These are phyloP conservation scores for Crocidura indochinensis DNA, from an alignment of 2,797 vertebrate species.

Conservation along the genomic window DNA sequence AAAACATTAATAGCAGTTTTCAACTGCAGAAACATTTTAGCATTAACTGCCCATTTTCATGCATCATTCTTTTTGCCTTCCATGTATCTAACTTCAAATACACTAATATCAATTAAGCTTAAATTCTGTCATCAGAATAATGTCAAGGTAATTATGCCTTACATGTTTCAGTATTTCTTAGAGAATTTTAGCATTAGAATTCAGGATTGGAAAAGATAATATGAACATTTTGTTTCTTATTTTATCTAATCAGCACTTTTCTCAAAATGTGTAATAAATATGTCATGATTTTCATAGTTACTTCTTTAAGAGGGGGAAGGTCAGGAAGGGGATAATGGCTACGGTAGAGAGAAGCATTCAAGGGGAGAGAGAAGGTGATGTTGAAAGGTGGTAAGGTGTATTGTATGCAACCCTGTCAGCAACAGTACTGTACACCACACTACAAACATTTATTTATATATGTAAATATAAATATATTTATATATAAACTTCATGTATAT, in stretches of 20 bases:
- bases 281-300: not conserved
- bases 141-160: not conserved
- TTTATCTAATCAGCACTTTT: conserved; percentile 53
- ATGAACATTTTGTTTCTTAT: conserved; percentile 35
- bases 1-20: not conserved
- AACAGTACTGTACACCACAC: no score
- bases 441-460: no score
- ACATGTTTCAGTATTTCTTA: conserved; percentile 2
- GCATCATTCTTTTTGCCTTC: not conserved
- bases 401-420: no score
- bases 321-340: no score
- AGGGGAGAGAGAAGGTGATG: no score
- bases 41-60: not conserved
- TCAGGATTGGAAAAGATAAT: not conserved
- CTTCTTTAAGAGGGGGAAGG: conserved; percentile 29
- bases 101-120: not conserved
- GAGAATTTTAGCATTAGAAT: not conserved
- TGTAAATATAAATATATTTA: no score
- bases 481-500: no score
- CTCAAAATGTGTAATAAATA: conserved; percentile 52
- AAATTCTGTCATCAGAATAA: conserved; percentile 19
- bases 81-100: no score
- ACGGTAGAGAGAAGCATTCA: no score
- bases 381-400: no score
- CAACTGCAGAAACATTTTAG: conserved; percentile 20